Percentiles rank a stretch among this genome's conserved stretches.
phyloP scores from a whole-genome alignment of 2,797 vertebrate genomes.

The Enteromius thamalakanensis region DNA sequence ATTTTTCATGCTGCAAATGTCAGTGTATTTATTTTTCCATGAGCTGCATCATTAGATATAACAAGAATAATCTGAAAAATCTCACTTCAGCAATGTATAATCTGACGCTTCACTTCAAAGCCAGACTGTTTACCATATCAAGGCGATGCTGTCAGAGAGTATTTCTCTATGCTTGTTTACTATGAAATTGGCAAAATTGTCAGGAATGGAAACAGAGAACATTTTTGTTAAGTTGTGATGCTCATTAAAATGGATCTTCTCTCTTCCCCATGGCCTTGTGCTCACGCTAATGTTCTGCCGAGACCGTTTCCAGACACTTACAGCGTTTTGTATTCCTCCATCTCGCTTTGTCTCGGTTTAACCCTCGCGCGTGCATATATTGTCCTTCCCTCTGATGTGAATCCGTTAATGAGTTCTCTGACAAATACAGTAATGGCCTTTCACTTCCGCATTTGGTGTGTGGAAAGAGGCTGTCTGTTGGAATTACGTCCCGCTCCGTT shows the following conservation, averaged over 20 bases:
- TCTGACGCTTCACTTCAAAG: conserved; percentile 69
- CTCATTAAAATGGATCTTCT: conserved; percentile 66
- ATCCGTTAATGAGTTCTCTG: conserved; percentile 55
- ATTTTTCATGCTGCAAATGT: conserved; percentile 65
- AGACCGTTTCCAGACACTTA: conserved; percentile 58
- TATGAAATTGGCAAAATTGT: conserved; percentile 66
- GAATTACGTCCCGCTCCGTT: conserved; percentile 33
- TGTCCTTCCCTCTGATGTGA: conserved; percentile 44
- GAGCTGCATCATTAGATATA: conserved; percentile 69
- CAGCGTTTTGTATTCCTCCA: conserved; percentile 57
- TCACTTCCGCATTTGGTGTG: conserved; percentile 12
- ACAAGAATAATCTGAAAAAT: conserved; percentile 71
- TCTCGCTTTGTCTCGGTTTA: conserved; percentile 58
- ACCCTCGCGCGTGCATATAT: conserved; percentile 48
- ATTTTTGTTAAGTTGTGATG: conserved; percentile 67
- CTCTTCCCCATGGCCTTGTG: conserved; percentile 51
- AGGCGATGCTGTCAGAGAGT: conserved; percentile 67
- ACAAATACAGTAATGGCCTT: conserved; percentile 52
- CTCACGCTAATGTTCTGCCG: conserved; percentile 54
- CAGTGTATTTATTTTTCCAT: conserved; percentile 66
- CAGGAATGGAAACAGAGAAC: conserved; percentile 65
- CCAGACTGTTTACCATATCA: conserved; percentile 69
- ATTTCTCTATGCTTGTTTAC: conserved; percentile 66
- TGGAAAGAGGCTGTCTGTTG: conserved; percentile 49
- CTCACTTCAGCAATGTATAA: conserved; percentile 66